Evolutionary conservation across 2,797 vertebrate species (phyloP), one percentile per base, ranked within the genome.

Genomic region (Nyctalus aviator): DNA sequence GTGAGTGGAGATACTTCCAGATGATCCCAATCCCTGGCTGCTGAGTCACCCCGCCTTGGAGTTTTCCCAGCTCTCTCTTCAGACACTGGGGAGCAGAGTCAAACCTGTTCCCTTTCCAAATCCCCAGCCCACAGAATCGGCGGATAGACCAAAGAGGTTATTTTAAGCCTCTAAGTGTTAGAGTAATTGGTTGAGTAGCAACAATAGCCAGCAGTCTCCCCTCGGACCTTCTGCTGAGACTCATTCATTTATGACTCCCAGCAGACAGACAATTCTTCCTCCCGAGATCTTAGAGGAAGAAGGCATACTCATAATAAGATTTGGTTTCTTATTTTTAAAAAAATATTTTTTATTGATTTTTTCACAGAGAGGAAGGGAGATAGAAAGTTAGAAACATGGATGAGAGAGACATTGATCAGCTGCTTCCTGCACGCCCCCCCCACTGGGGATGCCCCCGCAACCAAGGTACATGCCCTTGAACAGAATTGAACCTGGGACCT

Each of bases 211-310:
- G 66, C 88, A 46, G 27, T 3, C 11, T 44, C 59, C 71, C 59
- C 37, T 88, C 82, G 9, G 84, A 75, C 53, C 59, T 92, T 71
- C 53, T 44, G n/a, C 27, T 14, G 5, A 27, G 30, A 57, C 25
- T 84, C 1, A 6, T 81, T 69, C 66, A n/a, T 48, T 53, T 53
- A 84, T 77, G 79, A 37, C 8, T 77, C 23, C 10, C 17, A 44
- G 78, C n/a, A 89, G 73, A 84, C 5, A 62, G 69, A 48, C 17
- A 17, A 59, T 77, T 50, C 57, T 69, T 68, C 68, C 93, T 94
- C 73, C 30, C 35, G 69, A 94, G 37, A 73, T 44, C 83, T 73
- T n/a, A 50, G 35, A 41, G 68, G 77, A 95, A 81, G 75, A 89
- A 94, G 84, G 68, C 7, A 5, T 78, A 64, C 64, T 86, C 30